Percentiles rank a stretch among this genome's conserved stretches.
phyloP scores from a whole-genome alignment of 2,113 vertebrate species.

The Manacus vitellinus region DNA sequence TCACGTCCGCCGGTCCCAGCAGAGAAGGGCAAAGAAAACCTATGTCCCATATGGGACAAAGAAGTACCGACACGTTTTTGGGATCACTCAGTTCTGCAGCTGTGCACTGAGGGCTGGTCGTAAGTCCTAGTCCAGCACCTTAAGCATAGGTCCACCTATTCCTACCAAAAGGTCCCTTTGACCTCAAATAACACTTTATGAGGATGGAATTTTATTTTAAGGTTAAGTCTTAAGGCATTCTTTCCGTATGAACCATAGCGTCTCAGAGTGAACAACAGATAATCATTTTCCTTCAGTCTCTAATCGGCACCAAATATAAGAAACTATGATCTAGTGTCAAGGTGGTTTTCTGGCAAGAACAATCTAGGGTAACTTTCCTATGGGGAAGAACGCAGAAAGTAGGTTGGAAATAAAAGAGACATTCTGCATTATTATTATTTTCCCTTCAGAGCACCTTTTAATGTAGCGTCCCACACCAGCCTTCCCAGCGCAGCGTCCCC shows the following conservation, averaged over 20 bases:
- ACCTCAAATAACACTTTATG: background rate
- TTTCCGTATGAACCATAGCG: background rate
- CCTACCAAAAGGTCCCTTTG: background rate
- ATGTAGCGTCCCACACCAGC: background rate
- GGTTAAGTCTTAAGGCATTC: background rate
- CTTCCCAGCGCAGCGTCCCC: background rate
- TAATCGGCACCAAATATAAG: background rate
- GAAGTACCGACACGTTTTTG: background rate
- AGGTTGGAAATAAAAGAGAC: background rate
- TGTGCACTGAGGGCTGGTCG: background rate
- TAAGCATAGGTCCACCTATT: background rate
- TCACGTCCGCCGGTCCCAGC: background rate
- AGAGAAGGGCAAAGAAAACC: background rate
- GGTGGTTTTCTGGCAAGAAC: background rate
- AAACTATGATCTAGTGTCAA: background rate
- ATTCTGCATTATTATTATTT: background rate
- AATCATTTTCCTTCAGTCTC: background rate
- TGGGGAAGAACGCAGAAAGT: background rate
- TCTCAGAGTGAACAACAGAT: background rate
- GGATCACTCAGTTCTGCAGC: background rate
- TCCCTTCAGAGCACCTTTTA: background rate
- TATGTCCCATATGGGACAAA: accelerated
- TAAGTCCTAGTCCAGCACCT: background rate
- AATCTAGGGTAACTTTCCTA: background rate
- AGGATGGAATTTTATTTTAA: background rate